Evolutionary conservation across 2,888 invertebrate species (phyloP).

Genomic region (Stramonita haemastoma): DNA sequence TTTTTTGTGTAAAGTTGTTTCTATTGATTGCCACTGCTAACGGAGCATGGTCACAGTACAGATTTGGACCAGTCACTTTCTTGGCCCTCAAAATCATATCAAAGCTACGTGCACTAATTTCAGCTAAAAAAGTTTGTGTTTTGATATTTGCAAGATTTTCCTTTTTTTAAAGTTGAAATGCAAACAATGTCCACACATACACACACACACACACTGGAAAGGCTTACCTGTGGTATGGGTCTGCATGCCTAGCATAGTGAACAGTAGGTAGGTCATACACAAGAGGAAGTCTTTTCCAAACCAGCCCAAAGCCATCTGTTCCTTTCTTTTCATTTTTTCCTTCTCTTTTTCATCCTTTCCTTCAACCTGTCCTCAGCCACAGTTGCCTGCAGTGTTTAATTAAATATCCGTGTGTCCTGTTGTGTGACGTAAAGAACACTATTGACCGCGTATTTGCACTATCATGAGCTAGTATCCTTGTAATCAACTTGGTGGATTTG

Average conservation of each 20-base stretch:
- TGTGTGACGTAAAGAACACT: conserved; percentile 2
- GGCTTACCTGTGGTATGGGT: not conserved
- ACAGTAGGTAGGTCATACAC: not conserved
- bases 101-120: not conserved
- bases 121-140: no score
- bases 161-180: not conserved
- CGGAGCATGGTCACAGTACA: not conserved
- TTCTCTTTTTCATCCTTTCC: not conserved
- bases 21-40: not conserved
- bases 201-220: not conserved
- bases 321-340: not conserved
- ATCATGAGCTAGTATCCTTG: not conserved
- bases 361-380: not conserved
- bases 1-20: not conserved
- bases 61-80: not conserved
- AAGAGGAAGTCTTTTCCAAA: conserved; percentile 12
- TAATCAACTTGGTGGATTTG: not conserved
- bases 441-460: not conserved
- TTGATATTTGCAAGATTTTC: no score
- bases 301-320: conserved; percentile 37
- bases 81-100: not conserved
- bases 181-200: not conserved
- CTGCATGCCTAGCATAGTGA: not conserved
- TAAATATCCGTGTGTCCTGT: not conserved
- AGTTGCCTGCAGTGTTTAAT: not conserved